phyloP scores from a whole-genome alignment of 2,888 invertebrate genomes.

The Caenorhabditis sinica region DNA sequence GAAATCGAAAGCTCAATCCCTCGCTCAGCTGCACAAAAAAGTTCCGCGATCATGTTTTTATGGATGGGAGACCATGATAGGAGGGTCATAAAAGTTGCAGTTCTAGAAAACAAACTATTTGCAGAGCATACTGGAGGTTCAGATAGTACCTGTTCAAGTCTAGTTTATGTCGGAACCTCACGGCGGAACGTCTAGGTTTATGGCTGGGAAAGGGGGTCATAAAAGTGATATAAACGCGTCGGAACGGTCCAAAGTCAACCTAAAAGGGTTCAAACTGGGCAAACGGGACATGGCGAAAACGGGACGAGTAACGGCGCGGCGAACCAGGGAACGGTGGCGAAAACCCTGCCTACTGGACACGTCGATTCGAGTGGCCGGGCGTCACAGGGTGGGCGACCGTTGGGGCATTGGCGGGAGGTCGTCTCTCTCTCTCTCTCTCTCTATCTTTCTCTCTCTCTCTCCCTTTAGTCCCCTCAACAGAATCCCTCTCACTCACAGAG shows the following conservation, averaged over 20 bases:
- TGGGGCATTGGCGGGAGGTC: constrained; percentile 67
- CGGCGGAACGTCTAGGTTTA: neutral
- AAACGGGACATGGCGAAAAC: neutral
- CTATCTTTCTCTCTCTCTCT: too few species aligned
- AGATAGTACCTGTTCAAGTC: too few species aligned
- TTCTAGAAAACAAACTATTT: too few species aligned
- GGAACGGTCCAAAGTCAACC: neutral
- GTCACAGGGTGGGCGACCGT: constrained; percentile 54
- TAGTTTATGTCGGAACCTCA: neutral
- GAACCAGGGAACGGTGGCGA: constrained; percentile 31
- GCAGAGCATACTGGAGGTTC: too few species aligned
- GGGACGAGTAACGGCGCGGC: neutral
- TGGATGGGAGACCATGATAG: too few species aligned
- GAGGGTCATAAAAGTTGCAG: too few species aligned
- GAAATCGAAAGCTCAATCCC: too few species aligned
- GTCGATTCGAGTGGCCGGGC: constrained; percentile 54
- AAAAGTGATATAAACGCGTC: neutral
- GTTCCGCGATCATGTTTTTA: too few species aligned
- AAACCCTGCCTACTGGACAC: constrained; percentile 35
- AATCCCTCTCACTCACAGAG: constrained; percentile 52
- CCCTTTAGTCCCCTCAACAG: constrained; percentile 33
- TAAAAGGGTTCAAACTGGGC: neutral
- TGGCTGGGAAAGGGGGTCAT: neutral
- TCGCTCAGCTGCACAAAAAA: too few species aligned
- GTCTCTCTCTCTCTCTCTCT: constrained; percentile 15